These are phyloP conservation scores for Drosophila fuyamai DNA, from an alignment of 1,140 invertebrate genomes.

Conservation along the genomic window DNA sequence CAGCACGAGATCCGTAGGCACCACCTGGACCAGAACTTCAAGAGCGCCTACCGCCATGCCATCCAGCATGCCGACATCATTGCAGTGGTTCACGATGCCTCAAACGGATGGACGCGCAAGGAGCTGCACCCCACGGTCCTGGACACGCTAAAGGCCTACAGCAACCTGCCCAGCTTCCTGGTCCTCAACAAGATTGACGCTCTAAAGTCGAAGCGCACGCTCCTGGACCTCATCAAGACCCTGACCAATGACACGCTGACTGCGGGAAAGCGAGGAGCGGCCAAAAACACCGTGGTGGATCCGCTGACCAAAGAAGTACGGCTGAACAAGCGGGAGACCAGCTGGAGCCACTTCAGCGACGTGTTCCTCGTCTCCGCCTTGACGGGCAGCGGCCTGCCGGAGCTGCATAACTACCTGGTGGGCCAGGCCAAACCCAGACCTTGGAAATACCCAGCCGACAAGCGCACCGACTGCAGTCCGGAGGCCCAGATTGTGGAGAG, in stretches of 20 bases:
- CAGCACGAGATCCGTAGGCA: constrained; percentile 88
- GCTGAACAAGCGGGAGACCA: constrained; percentile 72
- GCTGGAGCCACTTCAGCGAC: constrained; percentile 92
- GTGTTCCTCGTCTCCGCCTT: constrained; percentile 96
- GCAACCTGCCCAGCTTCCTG: constrained; percentile 90
- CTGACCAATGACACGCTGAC: constrained; percentile 89
- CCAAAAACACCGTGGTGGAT: neutral
- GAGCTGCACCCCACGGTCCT: constrained; percentile 89
- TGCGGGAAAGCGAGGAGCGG: constrained; percentile 68
- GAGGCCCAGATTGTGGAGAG: constrained; percentile 89
- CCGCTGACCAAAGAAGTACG: constrained; percentile 11
- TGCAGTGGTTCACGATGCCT: constrained; percentile 94
- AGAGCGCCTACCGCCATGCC: constrained; percentile 87
- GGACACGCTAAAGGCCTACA: constrained; percentile 88
- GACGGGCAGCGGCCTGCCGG: constrained; percentile 90
- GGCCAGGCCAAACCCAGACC: constrained; percentile 87
- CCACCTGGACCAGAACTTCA: constrained; percentile 88
- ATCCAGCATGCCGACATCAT: constrained; percentile 92
- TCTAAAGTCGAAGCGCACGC: constrained; percentile 90
- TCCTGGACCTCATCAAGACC: constrained; percentile 89
- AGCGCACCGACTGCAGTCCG: constrained; percentile 90
- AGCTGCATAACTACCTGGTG: constrained; percentile 91
- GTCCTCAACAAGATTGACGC: constrained; percentile 96
- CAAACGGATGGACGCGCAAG: constrained; percentile 89
- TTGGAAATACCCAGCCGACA: constrained; percentile 88